Conservation (phyloP, 2,888 invertebrate genomes). For the Dendrolimus pini region DNA sequence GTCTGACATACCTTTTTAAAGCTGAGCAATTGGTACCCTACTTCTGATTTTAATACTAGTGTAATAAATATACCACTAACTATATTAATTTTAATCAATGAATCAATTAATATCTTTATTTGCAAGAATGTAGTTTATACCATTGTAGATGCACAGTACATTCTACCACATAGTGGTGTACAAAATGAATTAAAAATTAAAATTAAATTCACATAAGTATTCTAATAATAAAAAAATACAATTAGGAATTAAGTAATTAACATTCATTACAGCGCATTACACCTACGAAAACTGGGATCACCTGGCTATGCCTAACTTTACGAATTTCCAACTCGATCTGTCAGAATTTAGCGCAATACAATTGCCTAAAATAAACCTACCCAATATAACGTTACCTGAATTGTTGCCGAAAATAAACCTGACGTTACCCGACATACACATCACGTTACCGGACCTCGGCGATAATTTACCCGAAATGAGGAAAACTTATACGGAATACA, state of each 20-base stretch:
- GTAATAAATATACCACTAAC: too few relatives aligned
- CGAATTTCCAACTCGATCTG: conserved; percentile 58
- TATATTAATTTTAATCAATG: too few relatives aligned
- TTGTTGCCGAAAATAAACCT: neutral
- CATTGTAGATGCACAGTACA: too few relatives aligned
- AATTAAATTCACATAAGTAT: too few relatives aligned
- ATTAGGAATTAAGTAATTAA: conserved; percentile 3
- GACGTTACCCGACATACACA: conserved; percentile 17
- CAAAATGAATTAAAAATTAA: too few relatives aligned
- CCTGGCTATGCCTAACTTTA: conserved; percentile 62
- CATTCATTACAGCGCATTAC: conserved; percentile 69
- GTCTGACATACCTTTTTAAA: too few relatives aligned
- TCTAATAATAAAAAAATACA: too few relatives aligned
- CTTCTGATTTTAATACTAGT: too few relatives aligned
- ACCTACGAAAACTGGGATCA: conserved; percentile 64
- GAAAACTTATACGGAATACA: conserved; percentile 58
- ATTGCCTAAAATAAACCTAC: conserved; percentile 29
- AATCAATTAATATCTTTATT: too few relatives aligned
- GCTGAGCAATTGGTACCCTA: too few relatives aligned
- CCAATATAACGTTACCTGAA: neutral
- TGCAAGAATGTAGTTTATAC: too few relatives aligned
- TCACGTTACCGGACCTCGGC: conserved; percentile 9
- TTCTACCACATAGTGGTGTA: too few relatives aligned
- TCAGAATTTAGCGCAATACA: conserved; percentile 44
- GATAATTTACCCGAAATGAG: conserved; percentile 51